These are phyloP conservation scores for Lochmaea capreae DNA, from an alignment of 2,888 invertebrate genomes.

Conservation along the genomic window DNA sequence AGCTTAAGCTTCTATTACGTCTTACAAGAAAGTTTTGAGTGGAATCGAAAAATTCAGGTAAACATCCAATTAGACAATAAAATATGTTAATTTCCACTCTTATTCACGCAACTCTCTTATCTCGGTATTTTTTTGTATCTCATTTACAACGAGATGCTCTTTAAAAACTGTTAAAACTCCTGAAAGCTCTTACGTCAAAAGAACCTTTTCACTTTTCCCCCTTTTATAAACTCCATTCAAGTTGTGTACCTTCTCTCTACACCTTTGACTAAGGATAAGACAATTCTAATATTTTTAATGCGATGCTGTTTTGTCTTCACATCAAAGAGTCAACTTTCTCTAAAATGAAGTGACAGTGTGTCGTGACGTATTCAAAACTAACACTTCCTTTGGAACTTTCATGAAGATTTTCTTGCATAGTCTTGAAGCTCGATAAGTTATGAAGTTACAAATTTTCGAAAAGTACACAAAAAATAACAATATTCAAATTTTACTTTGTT, in stretches of 20 bases:
- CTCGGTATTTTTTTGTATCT: not conserved
- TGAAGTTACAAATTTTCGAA: too few species aligned
- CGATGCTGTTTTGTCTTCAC: constrained; percentile 1
- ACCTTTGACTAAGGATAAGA: constrained; percentile 12
- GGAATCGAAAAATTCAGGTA: not conserved
- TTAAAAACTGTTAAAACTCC: constrained; percentile 22
- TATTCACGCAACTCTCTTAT: not conserved
- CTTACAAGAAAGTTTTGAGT: not conserved
- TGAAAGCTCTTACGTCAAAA: constrained; percentile 34
- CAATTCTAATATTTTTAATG: constrained; percentile 19
- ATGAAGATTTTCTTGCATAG: too few species aligned
- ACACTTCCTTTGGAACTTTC: too few species aligned
- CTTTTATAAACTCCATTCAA: constrained; percentile 27
- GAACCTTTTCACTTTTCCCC: constrained; percentile 23
- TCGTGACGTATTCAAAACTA: not conserved
- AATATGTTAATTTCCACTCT: not conserved
- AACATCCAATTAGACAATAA: not conserved
- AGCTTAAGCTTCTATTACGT: not conserved
- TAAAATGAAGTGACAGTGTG: not conserved
- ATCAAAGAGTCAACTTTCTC: not conserved
- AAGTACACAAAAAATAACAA: not conserved
- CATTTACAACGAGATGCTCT: constrained; percentile 6
- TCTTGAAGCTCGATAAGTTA: too few species aligned
- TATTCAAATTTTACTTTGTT: not conserved
- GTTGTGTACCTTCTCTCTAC: constrained; percentile 23